Evolutionary conservation across 92 coral and sea anemone species (phyloP).

Genomic region (Siderastrea radians): DNA sequence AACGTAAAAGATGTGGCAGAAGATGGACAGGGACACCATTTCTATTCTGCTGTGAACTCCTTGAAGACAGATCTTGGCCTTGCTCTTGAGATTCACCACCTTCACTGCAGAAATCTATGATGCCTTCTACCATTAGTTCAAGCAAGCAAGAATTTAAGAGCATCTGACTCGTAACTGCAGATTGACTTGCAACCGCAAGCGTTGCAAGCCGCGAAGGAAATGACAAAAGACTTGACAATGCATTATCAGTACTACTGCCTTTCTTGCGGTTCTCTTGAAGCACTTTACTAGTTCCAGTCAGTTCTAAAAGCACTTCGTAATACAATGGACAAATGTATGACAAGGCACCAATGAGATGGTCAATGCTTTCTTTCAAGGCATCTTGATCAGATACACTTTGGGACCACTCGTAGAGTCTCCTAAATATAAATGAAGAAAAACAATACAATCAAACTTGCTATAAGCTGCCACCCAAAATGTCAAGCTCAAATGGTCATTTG

Average conservation of each 20-base stretch:
- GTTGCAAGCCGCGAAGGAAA: constrained; percentile 69
- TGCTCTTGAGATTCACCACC: background rate
- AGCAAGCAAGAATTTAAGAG: constrained; percentile 86
- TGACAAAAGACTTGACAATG: constrained; percentile 50
- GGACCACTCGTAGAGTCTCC: constrained; percentile 86
- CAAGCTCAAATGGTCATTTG: too few species aligned
- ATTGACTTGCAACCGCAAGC: constrained; percentile 78
- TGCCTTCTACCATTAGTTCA: constrained; percentile 60
- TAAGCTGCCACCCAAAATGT: too few species aligned
- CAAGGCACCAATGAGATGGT: constrained; percentile 84
- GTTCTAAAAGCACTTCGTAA: constrained; percentile 77
- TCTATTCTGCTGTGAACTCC: background rate
- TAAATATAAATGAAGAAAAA: constrained; percentile 10
- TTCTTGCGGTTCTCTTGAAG: constrained; percentile 46
- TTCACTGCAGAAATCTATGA: constrained; percentile 62
- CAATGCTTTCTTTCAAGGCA: constrained; percentile 84
- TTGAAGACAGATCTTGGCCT: background rate
- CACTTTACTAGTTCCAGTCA: constrained; percentile 72
- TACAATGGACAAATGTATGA: constrained; percentile 78
- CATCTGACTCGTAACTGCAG: constrained; percentile 61
- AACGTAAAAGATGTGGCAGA: constrained; percentile 78
- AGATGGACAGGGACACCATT: constrained; percentile 33
- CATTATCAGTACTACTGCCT: constrained; percentile 8
- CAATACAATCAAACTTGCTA: background rate
- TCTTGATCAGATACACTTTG: constrained; percentile 72